phyloP scores from a whole-genome alignment of 2,888 invertebrate genomes.

The Anthophora plumipes region DNA sequence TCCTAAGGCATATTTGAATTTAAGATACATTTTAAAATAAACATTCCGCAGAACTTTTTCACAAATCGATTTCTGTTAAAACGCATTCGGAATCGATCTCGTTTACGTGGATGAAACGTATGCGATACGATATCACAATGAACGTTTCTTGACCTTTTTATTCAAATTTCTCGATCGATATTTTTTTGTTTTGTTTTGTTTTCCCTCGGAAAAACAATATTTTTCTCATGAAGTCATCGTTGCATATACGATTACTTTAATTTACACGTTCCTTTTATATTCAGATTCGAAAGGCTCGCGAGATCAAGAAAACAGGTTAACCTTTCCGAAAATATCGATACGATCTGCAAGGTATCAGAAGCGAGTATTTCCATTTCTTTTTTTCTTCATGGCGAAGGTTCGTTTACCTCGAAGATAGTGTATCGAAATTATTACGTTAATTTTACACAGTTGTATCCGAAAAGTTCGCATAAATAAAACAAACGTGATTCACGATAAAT shows the following conservation, averaged over 20 bases:
- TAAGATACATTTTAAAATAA: neutral
- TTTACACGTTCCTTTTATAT: neutral
- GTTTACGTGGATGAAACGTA: neutral
- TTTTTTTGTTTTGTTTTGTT: neutral
- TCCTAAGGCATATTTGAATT: neutral
- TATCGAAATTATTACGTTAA: neutral
- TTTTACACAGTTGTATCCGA: neutral
- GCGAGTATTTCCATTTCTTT: neutral
- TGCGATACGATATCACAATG: neutral
- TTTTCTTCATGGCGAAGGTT: neutral
- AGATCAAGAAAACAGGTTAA: neutral
- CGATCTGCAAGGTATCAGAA: no score
- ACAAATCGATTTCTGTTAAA: neutral
- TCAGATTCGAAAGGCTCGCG: neutral
- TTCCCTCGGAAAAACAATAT: no score
- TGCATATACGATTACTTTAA: neutral
- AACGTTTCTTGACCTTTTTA: neutral
- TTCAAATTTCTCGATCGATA: neutral
- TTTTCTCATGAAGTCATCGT: neutral
- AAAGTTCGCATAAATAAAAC: neutral
- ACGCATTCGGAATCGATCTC: neutral
- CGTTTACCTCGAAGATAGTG: neutral
- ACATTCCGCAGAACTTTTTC: neutral
- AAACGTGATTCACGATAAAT: constrained; percentile 1
- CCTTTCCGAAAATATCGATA: no score